Percentiles rank a stretch among this genome's conserved stretches.
Evolutionary conservation across 2,888 invertebrate genomes (phyloP).

Genomic region (Chydorus sphaericus): DNA sequence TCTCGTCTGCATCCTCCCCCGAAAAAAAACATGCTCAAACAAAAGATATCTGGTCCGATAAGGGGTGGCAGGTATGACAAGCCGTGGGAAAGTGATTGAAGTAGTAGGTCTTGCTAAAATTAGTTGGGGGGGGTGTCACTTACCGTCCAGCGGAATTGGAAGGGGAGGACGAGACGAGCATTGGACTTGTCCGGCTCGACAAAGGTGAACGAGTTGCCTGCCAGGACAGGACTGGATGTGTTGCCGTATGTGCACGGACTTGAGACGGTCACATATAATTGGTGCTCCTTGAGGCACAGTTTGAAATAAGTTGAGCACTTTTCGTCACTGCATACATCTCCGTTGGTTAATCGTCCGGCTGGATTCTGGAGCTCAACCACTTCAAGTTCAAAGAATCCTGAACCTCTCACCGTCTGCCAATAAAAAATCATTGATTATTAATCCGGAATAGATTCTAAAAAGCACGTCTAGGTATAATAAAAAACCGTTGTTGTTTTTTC

Average conservation of each 20-base stretch:
- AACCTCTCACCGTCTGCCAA: constrained; percentile 59
- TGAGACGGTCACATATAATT: constrained; percentile 59
- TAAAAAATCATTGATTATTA: not conserved
- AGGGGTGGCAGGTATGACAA: not conserved
- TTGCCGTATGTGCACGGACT: constrained; percentile 77
- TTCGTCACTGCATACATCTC: constrained; percentile 59
- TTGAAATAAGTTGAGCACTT: constrained; percentile 74
- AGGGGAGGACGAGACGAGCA: constrained; percentile 65
- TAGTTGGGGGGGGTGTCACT: constrained; percentile 30
- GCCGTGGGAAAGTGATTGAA: not conserved
- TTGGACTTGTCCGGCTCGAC: constrained; percentile 53
- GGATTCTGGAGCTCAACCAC: constrained; percentile 81
- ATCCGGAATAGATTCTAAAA: too few species aligned
- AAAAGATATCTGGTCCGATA: not conserved
- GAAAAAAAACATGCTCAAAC: not conserved
- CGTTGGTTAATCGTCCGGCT: constrained; percentile 64
- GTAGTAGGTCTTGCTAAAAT: too few species aligned
- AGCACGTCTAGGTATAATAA: too few species aligned
- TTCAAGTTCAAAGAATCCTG: constrained; percentile 86
- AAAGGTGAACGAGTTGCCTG: constrained; percentile 76
- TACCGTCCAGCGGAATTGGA: constrained; percentile 89
- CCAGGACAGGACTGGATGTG: constrained; percentile 65
- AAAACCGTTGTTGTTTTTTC: too few species aligned
- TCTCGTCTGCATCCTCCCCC: not conserved
- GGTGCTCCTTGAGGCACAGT: constrained; percentile 84